phyloP scores from a whole-genome alignment of 2,113 vertebrate genomes.

The Riparia riparia region DNA sequence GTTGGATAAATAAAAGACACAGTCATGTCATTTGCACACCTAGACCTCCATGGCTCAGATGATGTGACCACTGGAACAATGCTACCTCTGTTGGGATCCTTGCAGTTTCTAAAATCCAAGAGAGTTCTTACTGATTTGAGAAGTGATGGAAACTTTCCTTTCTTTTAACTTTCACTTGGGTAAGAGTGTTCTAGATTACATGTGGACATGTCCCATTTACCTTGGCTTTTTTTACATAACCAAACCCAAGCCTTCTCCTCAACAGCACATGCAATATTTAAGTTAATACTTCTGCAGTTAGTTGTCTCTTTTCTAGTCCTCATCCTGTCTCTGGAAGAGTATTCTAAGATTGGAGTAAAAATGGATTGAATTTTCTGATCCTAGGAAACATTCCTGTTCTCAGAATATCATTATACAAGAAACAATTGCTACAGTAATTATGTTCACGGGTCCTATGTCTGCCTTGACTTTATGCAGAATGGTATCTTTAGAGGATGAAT shows the following conservation, averaged over 20 bases:
- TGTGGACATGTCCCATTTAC: background rate
- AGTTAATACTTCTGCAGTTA: background rate
- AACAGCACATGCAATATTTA: background rate
- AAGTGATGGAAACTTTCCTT: background rate
- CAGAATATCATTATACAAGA: background rate
- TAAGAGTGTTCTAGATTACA: background rate
- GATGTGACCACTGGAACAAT: rapidly evolving
- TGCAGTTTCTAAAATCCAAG: background rate
- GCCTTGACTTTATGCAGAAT: background rate
- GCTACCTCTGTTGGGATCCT: background rate
- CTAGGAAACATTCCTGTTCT: background rate
- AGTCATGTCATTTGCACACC: background rate
- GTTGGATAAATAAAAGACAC: background rate
- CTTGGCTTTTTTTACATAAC: background rate
- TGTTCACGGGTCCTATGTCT: background rate
- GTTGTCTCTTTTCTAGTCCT: background rate
- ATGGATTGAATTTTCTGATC: background rate
- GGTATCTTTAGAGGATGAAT: background rate
- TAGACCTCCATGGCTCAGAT: rapidly evolving
- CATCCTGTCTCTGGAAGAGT: background rate
- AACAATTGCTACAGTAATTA: background rate
- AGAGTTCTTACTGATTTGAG: background rate
- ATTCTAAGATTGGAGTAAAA: background rate
- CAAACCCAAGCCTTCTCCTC: background rate
- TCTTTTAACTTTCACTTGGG: background rate